Percentiles rank a stretch among this genome's conserved stretches.
These are phyloP conservation scores for Helicolenus hilgendorfi DNA, from an alignment of 2,797 vertebrate species.

Conservation along the genomic window DNA sequence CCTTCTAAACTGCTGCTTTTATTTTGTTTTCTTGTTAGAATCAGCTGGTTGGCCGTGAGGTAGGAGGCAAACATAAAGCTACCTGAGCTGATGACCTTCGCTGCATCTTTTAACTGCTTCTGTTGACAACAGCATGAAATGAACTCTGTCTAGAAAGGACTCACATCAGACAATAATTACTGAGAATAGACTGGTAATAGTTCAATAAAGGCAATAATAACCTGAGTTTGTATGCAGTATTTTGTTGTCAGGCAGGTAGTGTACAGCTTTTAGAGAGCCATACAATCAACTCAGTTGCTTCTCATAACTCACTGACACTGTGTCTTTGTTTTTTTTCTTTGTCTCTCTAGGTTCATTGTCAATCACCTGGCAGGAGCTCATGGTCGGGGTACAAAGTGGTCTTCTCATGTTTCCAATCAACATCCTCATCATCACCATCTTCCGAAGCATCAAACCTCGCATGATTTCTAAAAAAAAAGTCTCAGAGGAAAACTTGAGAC, in stretches of 20 bases:
- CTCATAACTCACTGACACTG: neutral
- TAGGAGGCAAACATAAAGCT: neutral
- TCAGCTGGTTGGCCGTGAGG: neutral
- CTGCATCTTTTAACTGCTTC: neutral
- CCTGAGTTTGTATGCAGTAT: neutral
- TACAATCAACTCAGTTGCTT: neutral
- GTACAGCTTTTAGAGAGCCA: neutral
- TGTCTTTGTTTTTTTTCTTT: neutral
- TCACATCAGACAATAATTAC: neutral
- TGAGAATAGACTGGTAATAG: neutral
- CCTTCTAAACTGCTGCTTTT: neutral
- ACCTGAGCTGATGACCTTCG: neutral
- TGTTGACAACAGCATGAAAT: neutral
- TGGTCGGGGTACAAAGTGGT: constrained; percentile 91
- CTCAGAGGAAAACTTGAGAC: constrained; percentile 15
- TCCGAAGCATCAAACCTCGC: constrained; percentile 89
- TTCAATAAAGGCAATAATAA: neutral
- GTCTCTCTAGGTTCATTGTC: constrained; percentile 79
- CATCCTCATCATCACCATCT: constrained; percentile 93
- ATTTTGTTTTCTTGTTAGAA: neutral
- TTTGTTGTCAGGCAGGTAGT: neutral
- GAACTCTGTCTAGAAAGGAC: neutral
- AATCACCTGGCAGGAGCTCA: constrained; percentile 90
- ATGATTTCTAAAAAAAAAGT: constrained; percentile 45
- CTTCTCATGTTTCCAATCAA: constrained; percentile 94